phyloP scores from a whole-genome alignment of 2,797 vertebrate species.

The Pseudochirops cupreus region DNA sequence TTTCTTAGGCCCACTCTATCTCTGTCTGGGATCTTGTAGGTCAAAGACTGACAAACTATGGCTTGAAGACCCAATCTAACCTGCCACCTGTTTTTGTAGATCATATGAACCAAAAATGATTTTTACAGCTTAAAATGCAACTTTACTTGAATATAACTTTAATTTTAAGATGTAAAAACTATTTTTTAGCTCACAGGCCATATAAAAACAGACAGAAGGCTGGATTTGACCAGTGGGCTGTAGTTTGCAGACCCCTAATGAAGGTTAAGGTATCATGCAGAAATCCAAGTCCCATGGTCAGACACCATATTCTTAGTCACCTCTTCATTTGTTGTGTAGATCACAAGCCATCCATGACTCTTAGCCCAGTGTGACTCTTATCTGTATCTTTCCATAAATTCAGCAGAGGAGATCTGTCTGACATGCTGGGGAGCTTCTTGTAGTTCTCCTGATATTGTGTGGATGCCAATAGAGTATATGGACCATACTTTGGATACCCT shows the following conservation, averaged over 20 bases:
- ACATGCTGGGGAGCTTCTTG: neutral
- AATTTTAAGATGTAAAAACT: neutral
- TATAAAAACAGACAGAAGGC: neutral
- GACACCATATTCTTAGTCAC: neutral
- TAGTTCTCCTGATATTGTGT: neutral
- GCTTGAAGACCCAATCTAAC: neutral
- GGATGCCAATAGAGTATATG: neutral
- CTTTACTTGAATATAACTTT: no score
- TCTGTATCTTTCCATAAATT: neutral
- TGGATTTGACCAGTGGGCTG: neutral
- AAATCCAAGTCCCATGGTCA: neutral
- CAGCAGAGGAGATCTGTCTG: neutral
- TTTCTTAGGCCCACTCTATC: neutral
- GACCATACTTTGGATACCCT: neutral
- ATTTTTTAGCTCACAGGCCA: neutral
- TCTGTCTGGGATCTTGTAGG: neutral
- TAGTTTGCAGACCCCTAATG: neutral
- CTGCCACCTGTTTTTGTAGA: neutral
- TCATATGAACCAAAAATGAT: no score
- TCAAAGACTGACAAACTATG: neutral
- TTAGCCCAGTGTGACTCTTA: neutral
- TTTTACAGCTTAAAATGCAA: neutral
- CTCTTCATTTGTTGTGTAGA: neutral
- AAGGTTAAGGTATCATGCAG: neutral
- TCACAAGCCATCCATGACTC: neutral